Percentiles rank a stretch among this genome's conserved stretches.
Evolutionary conservation across 2,797 vertebrate genomes (phyloP).

Genomic region (Spheniscus humboldti): DNA sequence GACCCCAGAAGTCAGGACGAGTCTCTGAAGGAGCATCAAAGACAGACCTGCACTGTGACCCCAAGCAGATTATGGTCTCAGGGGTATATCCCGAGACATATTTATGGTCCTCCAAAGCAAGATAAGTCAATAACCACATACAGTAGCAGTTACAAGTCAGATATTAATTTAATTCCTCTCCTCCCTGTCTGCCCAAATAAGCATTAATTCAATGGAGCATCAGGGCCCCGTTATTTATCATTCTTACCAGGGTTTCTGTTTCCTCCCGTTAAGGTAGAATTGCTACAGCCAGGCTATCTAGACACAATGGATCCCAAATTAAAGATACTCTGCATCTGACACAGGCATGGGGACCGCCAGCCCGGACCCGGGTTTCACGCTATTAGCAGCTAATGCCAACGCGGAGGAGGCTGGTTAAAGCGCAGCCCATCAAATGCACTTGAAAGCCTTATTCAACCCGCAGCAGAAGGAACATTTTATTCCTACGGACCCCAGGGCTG

Average conservation of each 20-base stretch:
- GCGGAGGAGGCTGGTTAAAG: background rate
- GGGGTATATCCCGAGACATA: background rate
- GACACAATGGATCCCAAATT: background rate
- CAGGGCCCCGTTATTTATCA: constrained; percentile 21
- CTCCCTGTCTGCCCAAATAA: constrained; percentile 43
- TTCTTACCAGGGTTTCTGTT: background rate
- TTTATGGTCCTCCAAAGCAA: constrained; percentile 43
- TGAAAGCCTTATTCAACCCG: background rate
- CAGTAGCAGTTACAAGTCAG: constrained; percentile 59
- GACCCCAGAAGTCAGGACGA: constrained; percentile 7
- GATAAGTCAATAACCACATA: constrained; percentile 57
- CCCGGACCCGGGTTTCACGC: background rate
- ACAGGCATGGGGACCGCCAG: background rate
- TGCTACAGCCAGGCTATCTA: background rate
- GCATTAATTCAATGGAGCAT: constrained; percentile 50
- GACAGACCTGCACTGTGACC: background rate
- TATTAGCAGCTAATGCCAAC: background rate
- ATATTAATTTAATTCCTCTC: constrained; percentile 67
- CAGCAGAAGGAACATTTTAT: constrained; percentile 14
- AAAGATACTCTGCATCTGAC: background rate
- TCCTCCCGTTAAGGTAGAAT: background rate
- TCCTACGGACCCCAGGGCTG: background rate
- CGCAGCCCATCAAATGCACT: background rate
- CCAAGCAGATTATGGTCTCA: background rate
- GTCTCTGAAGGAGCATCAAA: constrained; percentile 16